Evolutionary conservation across 1,140 invertebrate species (phyloP).

Genomic region (Caenorhabditis brenneri): DNA sequence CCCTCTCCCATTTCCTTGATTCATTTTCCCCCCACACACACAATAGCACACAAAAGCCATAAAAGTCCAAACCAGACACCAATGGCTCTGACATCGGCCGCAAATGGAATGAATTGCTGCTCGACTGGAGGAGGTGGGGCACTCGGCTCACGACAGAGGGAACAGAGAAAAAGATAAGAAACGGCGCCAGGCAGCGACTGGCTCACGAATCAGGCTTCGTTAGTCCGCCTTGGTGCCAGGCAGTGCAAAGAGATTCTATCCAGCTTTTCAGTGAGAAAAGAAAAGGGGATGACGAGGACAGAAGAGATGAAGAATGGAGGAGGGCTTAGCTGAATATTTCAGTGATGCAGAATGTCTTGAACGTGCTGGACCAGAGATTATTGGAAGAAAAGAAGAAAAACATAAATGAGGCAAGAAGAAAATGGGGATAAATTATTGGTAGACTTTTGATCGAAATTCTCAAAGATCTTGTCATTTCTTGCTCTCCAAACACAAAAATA

Average conservation of each 20-base stretch:
- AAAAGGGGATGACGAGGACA: constrained; percentile 2
- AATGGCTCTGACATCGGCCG: no score
- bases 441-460: neutral
- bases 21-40: neutral
- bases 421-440: no score
- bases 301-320: neutral
- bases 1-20: neutral
- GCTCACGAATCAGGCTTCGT: constrained; percentile 27
- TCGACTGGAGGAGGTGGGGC: neutral
- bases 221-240: neutral
- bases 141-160: no score
- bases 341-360: neutral
- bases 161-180: neutral
- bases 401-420: neutral
- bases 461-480: no score
- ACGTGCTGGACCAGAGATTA: neutral
- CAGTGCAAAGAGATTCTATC: neutral
- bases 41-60: no score
- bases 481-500: no score
- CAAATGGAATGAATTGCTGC: no score
- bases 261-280: neutral
- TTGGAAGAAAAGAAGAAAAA: neutral
- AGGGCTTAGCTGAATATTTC: neutral
- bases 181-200: neutral
- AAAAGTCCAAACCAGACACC: no score